phyloP scores from a whole-genome alignment of 2,888 invertebrate genomes.

The Machimus atricapillus region DNA sequence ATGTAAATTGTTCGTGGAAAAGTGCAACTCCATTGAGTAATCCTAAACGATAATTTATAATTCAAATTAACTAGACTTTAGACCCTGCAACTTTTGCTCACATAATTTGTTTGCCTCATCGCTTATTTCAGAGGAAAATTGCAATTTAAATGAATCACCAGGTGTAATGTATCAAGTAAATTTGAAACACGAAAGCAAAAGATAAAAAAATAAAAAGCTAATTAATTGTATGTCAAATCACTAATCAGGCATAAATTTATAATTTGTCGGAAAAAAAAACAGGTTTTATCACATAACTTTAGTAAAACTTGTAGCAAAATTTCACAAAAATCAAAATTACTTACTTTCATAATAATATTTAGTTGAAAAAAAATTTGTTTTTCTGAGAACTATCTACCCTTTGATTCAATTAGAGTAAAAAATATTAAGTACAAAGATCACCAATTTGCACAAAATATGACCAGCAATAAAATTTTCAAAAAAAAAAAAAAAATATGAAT shows the following conservation, averaged over 20 bases:
- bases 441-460: no score
- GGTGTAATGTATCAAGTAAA: not conserved
- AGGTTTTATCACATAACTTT: not conserved
- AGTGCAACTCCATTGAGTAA: not conserved
- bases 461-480: no score
- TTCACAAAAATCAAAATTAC: no score
- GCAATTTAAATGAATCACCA: not conserved
- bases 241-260: not conserved
- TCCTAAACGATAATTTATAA: no score
- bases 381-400: no score
- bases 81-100: no score
- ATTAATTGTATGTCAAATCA: not conserved
- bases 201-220: not conserved
- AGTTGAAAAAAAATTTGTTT: no score
- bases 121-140: not conserved
- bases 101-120: not conserved
- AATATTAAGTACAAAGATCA: no score
- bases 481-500: no score
- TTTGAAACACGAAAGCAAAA: not conserved
- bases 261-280: not conserved
- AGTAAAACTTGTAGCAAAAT: not conserved
- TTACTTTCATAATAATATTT: no score
- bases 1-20: not conserved
- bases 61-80: no score
- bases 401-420: no score